A percentile compares a stretch with the other conserved stretches of the same genome.
Conservation (phyloP, 2,888 invertebrate species). For the Uloborus plumipes region DNA sequence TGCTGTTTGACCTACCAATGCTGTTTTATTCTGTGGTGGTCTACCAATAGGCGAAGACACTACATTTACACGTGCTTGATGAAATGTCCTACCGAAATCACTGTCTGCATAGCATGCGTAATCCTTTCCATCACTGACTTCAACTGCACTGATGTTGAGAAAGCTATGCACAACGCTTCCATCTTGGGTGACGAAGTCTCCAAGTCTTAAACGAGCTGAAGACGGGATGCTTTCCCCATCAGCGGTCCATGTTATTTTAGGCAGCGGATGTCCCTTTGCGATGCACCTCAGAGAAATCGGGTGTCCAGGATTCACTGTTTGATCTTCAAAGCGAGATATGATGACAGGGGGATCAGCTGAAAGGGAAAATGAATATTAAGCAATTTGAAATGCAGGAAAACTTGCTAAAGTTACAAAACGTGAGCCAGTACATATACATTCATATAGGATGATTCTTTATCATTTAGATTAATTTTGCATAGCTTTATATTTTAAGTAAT, state of each 20-base stretch:
- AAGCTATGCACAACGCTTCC: conserved; percentile 70
- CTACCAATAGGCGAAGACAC: conserved; percentile 51
- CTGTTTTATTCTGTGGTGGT: conserved; percentile 52
- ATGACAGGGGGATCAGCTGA: conserved; percentile 56
- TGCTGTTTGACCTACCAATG: conserved; percentile 49
- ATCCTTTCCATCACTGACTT: conserved; percentile 64
- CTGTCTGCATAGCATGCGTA: conserved; percentile 53
- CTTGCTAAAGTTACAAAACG: no score
- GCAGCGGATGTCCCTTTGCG: conserved; percentile 68
- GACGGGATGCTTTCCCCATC: conserved; percentile 70
- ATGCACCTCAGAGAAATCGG: conserved; percentile 68
- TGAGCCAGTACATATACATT: no score
- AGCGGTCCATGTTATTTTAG: conserved; percentile 68
- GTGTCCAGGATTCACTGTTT: conserved; percentile 63
- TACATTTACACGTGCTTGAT: conserved; percentile 45
- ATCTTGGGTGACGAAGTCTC: conserved; percentile 69
- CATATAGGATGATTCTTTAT: no score
- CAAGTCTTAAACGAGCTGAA: conserved; percentile 67
- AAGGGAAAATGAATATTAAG: background rate
- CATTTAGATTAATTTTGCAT: no score
- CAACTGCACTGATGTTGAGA: conserved; percentile 67
- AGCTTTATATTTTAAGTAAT: no score
- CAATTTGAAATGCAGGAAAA: no score
- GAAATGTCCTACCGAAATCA: conserved; percentile 42
- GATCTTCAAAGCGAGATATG: conserved; percentile 47